Evolutionary conservation across 1,140 invertebrate genomes (phyloP), one percentile per base, ranked within the genome.

Genomic region (Theocolax elegans): DNA sequence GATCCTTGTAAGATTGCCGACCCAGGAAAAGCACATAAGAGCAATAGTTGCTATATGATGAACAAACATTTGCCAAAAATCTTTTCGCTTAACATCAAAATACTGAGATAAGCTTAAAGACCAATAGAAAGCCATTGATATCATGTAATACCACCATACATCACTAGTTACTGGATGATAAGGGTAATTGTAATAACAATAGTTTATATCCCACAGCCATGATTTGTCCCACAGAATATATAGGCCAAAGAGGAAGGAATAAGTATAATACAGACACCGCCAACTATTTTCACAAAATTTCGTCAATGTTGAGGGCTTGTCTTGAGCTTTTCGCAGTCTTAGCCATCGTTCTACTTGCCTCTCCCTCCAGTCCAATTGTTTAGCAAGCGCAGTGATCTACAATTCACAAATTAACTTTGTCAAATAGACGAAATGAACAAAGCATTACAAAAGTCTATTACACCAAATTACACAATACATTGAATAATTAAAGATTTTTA

Each of bases 51-150:
- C 94, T 78, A 97, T 90, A 80, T 99, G 97, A 86, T 99, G 97
- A 53, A 97, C 88, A 81, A 98, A 97, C 97, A 99, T 99, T 88
- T 99, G 95, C 92, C 94, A 95, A 85, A 99, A 99, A 87, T 99
- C 97, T 88, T 97, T 96, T 56, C 93, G 89, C 76, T 93, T 94
- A 42, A 96, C 92, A 85, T 99, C 97, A 80, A 94, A 93, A 86
- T 97, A 98, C 82, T 98, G 95, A 17, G 94, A 95, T 44, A 96
- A 89, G 51, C 95, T 92, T 58, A 99, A 86, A 7, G 97, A 94
- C 92, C 96, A 96, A 84, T 99, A 99, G 87, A 99, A 99, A 51
- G 94, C 90, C 77, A 96, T 90, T 23, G 96, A 96, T 66, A 97
- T 88, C 91, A 97, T 96, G 86, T 99, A 99, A 83, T 99, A 98